Conservation (phyloP, 92 coral and sea anemone genomes). For the Zoanthus sansibaricus region DNA sequence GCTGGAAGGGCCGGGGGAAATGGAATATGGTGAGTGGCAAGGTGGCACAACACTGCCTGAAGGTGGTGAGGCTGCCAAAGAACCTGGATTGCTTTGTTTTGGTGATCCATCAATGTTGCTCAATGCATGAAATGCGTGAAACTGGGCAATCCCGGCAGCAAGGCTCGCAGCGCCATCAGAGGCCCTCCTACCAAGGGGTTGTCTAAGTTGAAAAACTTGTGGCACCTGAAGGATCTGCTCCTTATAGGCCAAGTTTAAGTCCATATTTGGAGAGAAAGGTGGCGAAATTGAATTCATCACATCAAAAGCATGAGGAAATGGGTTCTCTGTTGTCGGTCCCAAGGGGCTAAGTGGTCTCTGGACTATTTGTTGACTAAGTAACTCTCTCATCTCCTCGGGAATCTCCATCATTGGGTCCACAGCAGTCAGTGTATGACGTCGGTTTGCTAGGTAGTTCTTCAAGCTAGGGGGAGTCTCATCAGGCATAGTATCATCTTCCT, state of each 20-base stretch:
- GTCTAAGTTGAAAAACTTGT: conserved; percentile 84
- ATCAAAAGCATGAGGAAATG: conserved; percentile 57
- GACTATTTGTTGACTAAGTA: conserved; percentile 74
- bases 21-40: conserved; percentile 65
- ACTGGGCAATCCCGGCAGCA: conserved; percentile 97
- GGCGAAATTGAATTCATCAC: conserved; percentile 68
- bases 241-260: conserved; percentile 82
- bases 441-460: conserved; percentile 83
- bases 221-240: conserved; percentile 96
- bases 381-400: conserved; percentile 80
- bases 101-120: conserved; percentile 64
- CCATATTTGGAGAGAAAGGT: conserved; percentile 86
- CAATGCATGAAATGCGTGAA: conserved; percentile 89
- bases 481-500: conserved; percentile 88
- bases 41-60: conserved; percentile 50
- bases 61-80: conserved; percentile 69
- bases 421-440: conserved; percentile 94
- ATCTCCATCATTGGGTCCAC: conserved; percentile 90
- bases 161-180: conserved; percentile 96
- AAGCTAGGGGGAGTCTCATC: conserved; percentile 91
- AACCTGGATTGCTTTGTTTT: conserved; percentile 76
- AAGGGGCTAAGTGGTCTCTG: conserved; percentile 75
- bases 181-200: conserved; percentile 91
- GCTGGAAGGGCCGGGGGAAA: conserved; percentile 90
- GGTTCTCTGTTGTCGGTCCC: conserved; percentile 48